Percentiles rank a stretch among this genome's conserved stretches.
phyloP scores from a whole-genome alignment of 2,113 vertebrate species.

The Shinisaurus crocodilurus region DNA sequence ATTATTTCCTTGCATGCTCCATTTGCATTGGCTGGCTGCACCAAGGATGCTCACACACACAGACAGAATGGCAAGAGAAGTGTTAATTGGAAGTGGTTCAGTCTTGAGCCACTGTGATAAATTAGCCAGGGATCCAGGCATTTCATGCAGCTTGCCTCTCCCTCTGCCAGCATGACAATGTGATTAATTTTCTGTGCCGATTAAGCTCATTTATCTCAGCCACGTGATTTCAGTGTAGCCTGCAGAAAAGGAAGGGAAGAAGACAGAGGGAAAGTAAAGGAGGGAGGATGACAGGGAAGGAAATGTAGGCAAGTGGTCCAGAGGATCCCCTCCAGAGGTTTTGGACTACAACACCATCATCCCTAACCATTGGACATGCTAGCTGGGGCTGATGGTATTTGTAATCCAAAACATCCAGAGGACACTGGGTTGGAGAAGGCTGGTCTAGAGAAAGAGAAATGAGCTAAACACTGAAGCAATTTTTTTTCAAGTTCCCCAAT shows the following conservation, averaged over 20 bases:
- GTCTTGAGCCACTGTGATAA: constrained; percentile 52
- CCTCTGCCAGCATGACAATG: constrained; percentile 64
- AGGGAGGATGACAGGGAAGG: not conserved
- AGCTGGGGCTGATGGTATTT: too few relatives aligned
- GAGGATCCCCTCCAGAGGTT: too few relatives aligned
- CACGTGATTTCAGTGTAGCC: constrained; percentile 8
- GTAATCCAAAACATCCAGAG: too few relatives aligned
- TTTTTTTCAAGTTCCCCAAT: not conserved
- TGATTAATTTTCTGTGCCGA: constrained; percentile 71
- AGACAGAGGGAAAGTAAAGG: not conserved
- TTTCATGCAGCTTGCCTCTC: constrained; percentile 62
- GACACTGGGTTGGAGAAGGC: too few relatives aligned
- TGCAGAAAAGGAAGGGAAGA: constrained; percentile 8
- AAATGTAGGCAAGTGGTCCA: not conserved
- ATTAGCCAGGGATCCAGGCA: constrained; percentile 66
- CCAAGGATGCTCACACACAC: not conserved
- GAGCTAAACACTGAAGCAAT: rapidly evolving
- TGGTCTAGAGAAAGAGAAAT: not conserved
- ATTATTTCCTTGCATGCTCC: not conserved
- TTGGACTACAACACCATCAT: too few relatives aligned
- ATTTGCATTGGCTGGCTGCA: rapidly evolving
- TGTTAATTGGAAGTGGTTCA: not conserved
- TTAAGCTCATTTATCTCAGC: constrained; percentile 68
- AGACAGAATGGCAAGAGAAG: not conserved
- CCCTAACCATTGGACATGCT: too few relatives aligned